Conservation (phyloP, 1,140 invertebrate genomes). For the Physella acuta region DNA sequence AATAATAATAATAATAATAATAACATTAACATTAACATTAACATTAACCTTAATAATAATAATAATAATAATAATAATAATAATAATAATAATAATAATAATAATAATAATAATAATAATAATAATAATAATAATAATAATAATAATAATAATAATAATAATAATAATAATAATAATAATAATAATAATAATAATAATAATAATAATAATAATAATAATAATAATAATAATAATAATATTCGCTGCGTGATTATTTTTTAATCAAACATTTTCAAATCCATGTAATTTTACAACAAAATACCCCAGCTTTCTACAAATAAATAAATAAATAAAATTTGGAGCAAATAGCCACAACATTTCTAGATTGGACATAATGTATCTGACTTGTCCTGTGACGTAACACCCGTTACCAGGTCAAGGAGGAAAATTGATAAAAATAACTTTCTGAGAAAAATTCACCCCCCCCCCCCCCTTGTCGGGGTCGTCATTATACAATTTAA, state of each 20-base stretch:
- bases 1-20: not conserved
- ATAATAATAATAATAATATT: conserved; percentile 7
- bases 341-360: too few relatives aligned
- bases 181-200: conserved; percentile 23
- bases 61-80: conserved; percentile 24
- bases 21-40: not conserved
- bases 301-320: not conserved
- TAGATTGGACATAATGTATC: too few relatives aligned
- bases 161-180: conserved; percentile 22
- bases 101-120: conserved; percentile 20
- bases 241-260: not conserved
- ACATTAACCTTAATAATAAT: not conserved
- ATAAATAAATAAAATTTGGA: not conserved
- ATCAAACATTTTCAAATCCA: too few relatives aligned
- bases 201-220: conserved; percentile 26
- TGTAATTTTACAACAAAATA: not conserved
- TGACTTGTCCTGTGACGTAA: too few relatives aligned
- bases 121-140: conserved; percentile 25
- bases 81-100: conserved; percentile 21
- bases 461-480: too few relatives aligned
- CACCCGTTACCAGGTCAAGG: too few relatives aligned
- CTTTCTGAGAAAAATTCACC: too few relatives aligned
- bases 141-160: conserved; percentile 23
- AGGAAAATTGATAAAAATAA: too few relatives aligned
- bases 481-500: too few relatives aligned